Evolutionary conservation across 2,113 vertebrate species (phyloP), one percentile per base, ranked within the genome.

Genomic region (Cyphomyrus discorhynchus): DNA sequence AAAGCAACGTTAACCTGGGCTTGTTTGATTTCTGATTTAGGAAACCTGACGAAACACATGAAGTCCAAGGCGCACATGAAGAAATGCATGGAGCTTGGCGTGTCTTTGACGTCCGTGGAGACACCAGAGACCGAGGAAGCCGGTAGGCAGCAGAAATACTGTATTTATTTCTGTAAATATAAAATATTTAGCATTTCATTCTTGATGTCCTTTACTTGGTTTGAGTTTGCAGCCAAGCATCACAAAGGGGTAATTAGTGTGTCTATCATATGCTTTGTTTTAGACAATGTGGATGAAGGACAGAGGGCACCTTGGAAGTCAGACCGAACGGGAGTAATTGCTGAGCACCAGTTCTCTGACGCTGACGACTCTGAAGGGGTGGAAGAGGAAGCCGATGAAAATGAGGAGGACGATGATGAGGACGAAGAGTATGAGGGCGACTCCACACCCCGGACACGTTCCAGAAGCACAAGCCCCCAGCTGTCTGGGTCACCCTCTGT

Each of bases 11-110:
- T 50, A 88, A 86, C 15, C 31, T 6, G 13, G n/a, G 35, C 11
- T 31, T 70, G 13, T 58, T 31, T 35, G 50, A 24, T 4, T 91
- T 50, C 85, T 35, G 80, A 46, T 91, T 27, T 56, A 99, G 98
- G 98, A 95, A 99, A 99, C 94, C 95, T 99, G 92, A 99, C 98
- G 9, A 99, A 99, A 95, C 98, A 99, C 94, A 99, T 99, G 98
- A 99, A 99, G 94, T 99, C 98, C 87, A 99, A 99, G 95, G 98
- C 98, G 39, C 98, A 99, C 92, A 99, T 98, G 97, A 99, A 99
- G 94, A 99, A 99, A 95, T 99, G 98, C 93, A 95, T 99, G 88
- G 98, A 99, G 93, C 94, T 99, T 89, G 98, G 98, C 21, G 98
- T 99, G 93, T 98, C 98, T 0, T 97, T 98, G 94, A 97, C 97